Percentiles rank a stretch among this genome's conserved stretches.
Evolutionary conservation across 2,888 invertebrate species (phyloP).

Genomic region (Galerucella nymphaeae): DNA sequence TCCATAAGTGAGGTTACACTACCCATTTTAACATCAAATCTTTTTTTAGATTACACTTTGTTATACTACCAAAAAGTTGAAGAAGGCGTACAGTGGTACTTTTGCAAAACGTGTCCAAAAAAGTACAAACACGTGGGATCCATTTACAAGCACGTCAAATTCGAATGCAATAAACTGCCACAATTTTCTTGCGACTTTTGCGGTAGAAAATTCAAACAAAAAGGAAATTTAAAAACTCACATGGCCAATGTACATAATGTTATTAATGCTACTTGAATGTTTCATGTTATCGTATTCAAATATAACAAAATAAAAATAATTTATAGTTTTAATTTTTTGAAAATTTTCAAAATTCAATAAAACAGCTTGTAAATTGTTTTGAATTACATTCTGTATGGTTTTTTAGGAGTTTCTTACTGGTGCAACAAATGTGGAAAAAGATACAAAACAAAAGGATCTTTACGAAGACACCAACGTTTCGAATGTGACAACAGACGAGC

Average conservation of each 20-base stretch:
- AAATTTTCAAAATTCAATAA: slow-evolving; percentile 36
- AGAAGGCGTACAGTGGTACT: slow-evolving; percentile 25
- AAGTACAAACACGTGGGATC: slow-evolving; percentile 44
- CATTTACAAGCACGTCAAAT: slow-evolving; percentile 49
- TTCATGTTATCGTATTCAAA: neutral
- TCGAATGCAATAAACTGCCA: slow-evolving; percentile 51
- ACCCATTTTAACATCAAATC: too few relatives aligned
- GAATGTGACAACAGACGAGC: slow-evolving; percentile 49
- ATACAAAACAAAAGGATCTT: slow-evolving; percentile 54
- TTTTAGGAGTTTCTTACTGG: slow-evolving; percentile 20
- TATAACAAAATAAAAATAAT: neutral
- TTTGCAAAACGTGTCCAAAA: slow-evolving; percentile 41
- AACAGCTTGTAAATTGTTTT: slow-evolving; percentile 19
- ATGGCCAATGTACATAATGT: slow-evolving; percentile 24
- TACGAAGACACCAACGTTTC: slow-evolving; percentile 50
- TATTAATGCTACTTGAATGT: slow-evolving; percentile 6
- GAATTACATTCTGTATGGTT: neutral
- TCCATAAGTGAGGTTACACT: too few relatives aligned
- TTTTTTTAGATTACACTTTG: slow-evolving; percentile 18
- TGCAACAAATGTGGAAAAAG: slow-evolving; percentile 54
- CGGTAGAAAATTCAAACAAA: slow-evolving; percentile 48
- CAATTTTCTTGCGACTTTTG: slow-evolving; percentile 49
- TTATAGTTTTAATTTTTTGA: too few relatives aligned
- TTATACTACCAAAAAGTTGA: slow-evolving; percentile 26
- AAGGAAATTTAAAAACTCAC: slow-evolving; percentile 48